Percentiles rank a stretch among this genome's conserved stretches.
Conservation (phyloP, 2,797 vertebrate species). For the Podarcis siculus region DNA sequence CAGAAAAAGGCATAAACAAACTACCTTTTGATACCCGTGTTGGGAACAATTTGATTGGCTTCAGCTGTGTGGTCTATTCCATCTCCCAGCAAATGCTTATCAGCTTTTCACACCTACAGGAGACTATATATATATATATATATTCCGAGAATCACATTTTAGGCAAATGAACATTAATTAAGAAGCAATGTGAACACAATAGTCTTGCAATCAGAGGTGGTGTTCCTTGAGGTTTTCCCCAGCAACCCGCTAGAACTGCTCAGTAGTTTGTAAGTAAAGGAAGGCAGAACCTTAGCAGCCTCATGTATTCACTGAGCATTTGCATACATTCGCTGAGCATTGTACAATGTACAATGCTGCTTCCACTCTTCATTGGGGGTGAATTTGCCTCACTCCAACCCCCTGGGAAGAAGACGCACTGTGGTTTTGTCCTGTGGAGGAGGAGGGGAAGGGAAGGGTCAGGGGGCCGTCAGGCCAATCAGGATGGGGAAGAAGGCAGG, state of each 20-base stretch:
- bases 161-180: constrained; percentile 32
- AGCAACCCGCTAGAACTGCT: background rate
- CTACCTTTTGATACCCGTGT: background rate
- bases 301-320: background rate
- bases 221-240: background rate
- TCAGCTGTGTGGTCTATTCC: constrained; percentile 20
- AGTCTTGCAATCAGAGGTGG: constrained; percentile 12
- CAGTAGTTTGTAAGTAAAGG: background rate
- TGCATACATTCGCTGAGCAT: background rate
- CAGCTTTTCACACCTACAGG: background rate
- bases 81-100: background rate
- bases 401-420: too few relatives aligned
- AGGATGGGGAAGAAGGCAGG: too few relatives aligned
- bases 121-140: background rate
- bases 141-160: constrained; percentile 6
- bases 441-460: too few relatives aligned
- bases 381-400: too few relatives aligned
- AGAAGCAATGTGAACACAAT: constrained; percentile 16
- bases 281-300: background rate
- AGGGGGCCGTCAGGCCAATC: too few relatives aligned
- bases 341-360: background rate
- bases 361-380: too few relatives aligned
- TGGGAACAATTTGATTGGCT: constrained; percentile 27
- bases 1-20: constrained; percentile 13
- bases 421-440: too few relatives aligned